Percentiles rank a stretch among this genome's conserved stretches.
Conservation (phyloP, 2,888 invertebrate species). For the Hesperia comma region DNA sequence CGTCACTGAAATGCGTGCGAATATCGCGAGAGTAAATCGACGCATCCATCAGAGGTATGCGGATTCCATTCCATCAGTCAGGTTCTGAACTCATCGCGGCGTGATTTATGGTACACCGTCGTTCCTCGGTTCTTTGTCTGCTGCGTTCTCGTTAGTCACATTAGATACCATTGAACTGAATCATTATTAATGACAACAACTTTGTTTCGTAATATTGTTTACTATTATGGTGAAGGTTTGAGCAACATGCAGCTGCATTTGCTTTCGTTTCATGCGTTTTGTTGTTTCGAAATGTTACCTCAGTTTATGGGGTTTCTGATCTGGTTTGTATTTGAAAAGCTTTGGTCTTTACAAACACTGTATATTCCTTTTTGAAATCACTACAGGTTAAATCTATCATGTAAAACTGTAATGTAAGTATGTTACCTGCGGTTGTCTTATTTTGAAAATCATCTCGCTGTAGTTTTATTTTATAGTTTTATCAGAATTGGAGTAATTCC, state of each 20-base stretch:
- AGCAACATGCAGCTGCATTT: neutral
- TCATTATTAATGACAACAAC: slow-evolving; percentile 6
- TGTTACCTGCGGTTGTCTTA: too few species aligned
- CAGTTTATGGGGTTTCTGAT: too few species aligned
- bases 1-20: slow-evolving; percentile 37
- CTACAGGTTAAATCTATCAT: too few species aligned
- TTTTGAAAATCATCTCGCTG: too few species aligned
- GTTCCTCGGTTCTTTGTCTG: slow-evolving; percentile 36
- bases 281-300: neutral
- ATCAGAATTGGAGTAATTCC: too few species aligned
- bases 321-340: too few species aligned
- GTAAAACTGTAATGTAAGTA: too few species aligned
- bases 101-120: slow-evolving; percentile 2
- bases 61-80: slow-evolving; percentile 15
- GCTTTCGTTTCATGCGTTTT: neutral
- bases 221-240: neutral
- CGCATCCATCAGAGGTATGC: slow-evolving; percentile 10
- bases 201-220: neutral
- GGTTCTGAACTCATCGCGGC: neutral
- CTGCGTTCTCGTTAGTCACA: slow-evolving; percentile 1
- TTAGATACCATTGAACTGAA: slow-evolving; percentile 12
- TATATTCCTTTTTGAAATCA: too few species aligned
- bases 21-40: slow-evolving; percentile 34
- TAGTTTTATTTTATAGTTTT: too few species aligned
- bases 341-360: too few species aligned